These are phyloP conservation scores for Petrocephalus sullivani DNA, from an alignment of 2,797 vertebrate species.

Conservation along the genomic window DNA sequence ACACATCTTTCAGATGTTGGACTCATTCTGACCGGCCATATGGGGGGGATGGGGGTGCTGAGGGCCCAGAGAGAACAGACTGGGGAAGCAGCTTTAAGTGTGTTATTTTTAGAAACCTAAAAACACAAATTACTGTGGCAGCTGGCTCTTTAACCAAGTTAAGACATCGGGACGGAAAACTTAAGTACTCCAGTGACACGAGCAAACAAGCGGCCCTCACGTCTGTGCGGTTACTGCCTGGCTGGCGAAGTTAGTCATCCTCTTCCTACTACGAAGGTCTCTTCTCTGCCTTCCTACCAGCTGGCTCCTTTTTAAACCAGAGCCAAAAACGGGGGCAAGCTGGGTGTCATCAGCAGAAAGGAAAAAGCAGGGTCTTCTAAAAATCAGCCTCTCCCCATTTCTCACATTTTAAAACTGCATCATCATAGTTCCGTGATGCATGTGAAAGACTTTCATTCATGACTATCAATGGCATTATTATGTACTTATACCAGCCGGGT, in stretches of 20 bases:
- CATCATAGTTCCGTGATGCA: background rate
- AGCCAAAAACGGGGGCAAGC: background rate
- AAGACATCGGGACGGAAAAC: slow-evolving; percentile 1
- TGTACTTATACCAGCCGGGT: background rate
- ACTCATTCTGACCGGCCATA: background rate
- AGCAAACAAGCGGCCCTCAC: background rate
- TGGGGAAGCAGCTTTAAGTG: background rate
- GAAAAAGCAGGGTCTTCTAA: background rate
- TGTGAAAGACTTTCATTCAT: background rate
- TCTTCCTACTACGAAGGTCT: background rate
- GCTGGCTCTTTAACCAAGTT: slow-evolving; percentile 8
- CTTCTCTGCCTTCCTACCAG: background rate
- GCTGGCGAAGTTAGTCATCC: background rate
- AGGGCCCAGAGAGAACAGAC: background rate
- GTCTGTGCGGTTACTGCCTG: background rate
- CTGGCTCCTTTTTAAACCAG: background rate
- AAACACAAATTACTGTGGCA: background rate
- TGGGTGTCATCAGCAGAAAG: background rate
- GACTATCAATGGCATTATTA: background rate
- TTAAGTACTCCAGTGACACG: background rate
- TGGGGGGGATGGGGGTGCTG: background rate
- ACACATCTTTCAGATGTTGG: background rate
- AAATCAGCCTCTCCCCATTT: background rate
- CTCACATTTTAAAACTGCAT: background rate
- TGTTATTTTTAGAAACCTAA: slow-evolving; percentile 6